phyloP scores from a whole-genome alignment of 2,797 vertebrate genomes.

The Zenarchopterus dispar region DNA sequence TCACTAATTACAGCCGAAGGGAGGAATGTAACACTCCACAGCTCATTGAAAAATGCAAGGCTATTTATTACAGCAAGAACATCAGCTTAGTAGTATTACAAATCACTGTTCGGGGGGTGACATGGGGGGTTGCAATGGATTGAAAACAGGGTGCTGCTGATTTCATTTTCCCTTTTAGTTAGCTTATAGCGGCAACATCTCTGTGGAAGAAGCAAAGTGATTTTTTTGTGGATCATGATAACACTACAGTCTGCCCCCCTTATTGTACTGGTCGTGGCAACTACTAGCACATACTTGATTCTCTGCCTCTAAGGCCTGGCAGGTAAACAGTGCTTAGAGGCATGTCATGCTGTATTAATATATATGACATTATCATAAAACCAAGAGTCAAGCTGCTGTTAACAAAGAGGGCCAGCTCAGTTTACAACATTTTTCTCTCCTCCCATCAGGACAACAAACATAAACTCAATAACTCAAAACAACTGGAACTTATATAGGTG shows the following conservation, averaged over 20 bases:
- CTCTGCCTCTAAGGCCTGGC: slow-evolving; percentile 12
- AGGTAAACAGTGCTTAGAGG: slow-evolving; percentile 19
- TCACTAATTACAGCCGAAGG: slow-evolving; percentile 74
- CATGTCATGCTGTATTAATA: slow-evolving; percentile 39
- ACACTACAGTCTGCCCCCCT: slow-evolving; percentile 54
- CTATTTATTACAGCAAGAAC: slow-evolving; percentile 69
- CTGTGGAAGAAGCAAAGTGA: slow-evolving; percentile 38
- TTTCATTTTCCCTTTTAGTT: slow-evolving; percentile 57
- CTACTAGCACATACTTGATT: slow-evolving; percentile 24
- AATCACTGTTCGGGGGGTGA: slow-evolving; percentile 47
- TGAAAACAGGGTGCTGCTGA: slow-evolving; percentile 50
- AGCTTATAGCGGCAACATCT: slow-evolving; percentile 52
- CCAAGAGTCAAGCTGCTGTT: neutral
- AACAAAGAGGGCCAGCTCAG: neutral
- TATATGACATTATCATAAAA: slow-evolving; percentile 23
- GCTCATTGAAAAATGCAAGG: slow-evolving; percentile 56
- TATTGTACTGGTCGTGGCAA: slow-evolving; percentile 42
- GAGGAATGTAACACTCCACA: slow-evolving; percentile 48
- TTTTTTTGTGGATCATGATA: slow-evolving; percentile 63
- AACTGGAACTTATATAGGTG: slow-evolving; percentile 49
- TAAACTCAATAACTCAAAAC: slow-evolving; percentile 32
- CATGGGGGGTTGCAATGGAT: slow-evolving; percentile 48
- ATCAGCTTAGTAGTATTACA: slow-evolving; percentile 46
- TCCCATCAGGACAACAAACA: slow-evolving; percentile 20
- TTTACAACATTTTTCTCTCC: slow-evolving; percentile 14